These are phyloP conservation scores for Cyphomyrus discorhynchus DNA, from an alignment of 2,113 vertebrate species.

Conservation along the genomic window DNA sequence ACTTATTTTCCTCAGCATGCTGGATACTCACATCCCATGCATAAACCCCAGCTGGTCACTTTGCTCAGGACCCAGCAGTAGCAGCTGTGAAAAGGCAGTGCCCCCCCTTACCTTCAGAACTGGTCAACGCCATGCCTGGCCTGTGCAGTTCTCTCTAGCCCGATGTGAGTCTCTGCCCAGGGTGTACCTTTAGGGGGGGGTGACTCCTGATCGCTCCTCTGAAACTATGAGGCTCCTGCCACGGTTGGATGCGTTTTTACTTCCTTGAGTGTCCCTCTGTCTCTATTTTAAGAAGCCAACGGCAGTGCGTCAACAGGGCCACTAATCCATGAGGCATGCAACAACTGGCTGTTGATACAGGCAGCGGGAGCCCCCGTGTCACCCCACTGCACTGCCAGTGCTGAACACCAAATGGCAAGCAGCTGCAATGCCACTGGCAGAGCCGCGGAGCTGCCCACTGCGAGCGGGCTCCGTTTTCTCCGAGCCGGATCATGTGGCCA, in stretches of 20 bases:
- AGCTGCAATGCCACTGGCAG: not conserved
- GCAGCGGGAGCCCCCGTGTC: not conserved
- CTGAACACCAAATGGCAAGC: not conserved
- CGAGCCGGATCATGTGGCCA: not conserved
- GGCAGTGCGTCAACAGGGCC: conserved; percentile 37
- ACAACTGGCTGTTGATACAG: conserved; percentile 38
- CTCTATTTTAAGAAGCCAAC: conserved; percentile 59
- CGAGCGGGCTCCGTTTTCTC: not conserved
- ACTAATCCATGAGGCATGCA: conserved; percentile 44
- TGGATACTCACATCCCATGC: not conserved
- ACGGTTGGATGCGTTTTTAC: conserved; percentile 30
- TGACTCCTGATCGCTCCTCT: not conserved
- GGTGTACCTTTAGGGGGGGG: not conserved
- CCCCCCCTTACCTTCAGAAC: conserved; percentile 57
- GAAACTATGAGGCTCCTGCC: conserved; percentile 11
- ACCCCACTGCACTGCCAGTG: not conserved
- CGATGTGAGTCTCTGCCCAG: conserved; percentile 27
- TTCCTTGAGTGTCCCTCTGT: conserved; percentile 45
- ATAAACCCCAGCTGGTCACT: not conserved
- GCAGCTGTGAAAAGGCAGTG: not conserved
- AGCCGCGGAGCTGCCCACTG: not conserved
- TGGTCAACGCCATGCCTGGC: conserved; percentile 45
- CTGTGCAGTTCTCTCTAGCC: conserved; percentile 20
- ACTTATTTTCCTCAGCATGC: not conserved
- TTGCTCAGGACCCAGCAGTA: not conserved